These are phyloP conservation scores for Actinostola sp. DNA, from an alignment of 92 coral and sea anemone species.

Conservation along the genomic window DNA sequence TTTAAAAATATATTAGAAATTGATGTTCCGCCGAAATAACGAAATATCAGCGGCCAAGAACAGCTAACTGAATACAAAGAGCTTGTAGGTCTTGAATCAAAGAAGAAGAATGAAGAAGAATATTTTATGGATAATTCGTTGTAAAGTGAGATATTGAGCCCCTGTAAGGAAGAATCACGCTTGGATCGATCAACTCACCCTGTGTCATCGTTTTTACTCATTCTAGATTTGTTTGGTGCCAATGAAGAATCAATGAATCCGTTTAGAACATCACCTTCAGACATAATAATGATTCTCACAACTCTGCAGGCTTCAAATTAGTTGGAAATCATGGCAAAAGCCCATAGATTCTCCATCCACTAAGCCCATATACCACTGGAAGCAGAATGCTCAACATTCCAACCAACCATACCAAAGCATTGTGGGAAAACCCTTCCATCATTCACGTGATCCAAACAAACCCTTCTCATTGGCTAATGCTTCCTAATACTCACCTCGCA, in stretches of 20 bases:
- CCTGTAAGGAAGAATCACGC: slow-evolving; percentile 19
- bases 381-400: slow-evolving; percentile 80
- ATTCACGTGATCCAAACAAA: slow-evolving; percentile 48
- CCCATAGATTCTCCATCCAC: not conserved
- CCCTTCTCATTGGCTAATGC: slow-evolving; percentile 51
- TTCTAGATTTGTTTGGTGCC: slow-evolving; percentile 77
- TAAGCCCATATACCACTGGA: slow-evolving; percentile 5
- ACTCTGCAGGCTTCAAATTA: slow-evolving; percentile 54
- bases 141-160: slow-evolving; percentile 56
- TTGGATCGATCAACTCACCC: slow-evolving; percentile 69
- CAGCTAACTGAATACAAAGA: not conserved
- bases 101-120: not conserved
- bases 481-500: not conserved
- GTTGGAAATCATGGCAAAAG: slow-evolving; percentile 70
- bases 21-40: slow-evolving; percentile 7
- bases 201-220: slow-evolving; percentile 93
- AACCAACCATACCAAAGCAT: slow-evolving; percentile 69
- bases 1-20: slow-evolving; percentile 14
- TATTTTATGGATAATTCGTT: not conserved
- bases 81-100: not conserved
- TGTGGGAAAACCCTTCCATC: slow-evolving; percentile 88
- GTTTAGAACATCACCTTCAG: slow-evolving; percentile 70
- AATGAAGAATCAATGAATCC: slow-evolving; percentile 67
- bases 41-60: not conserved
- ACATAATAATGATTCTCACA: slow-evolving; percentile 65